Evolutionary conservation across 2,797 vertebrate genomes (phyloP).

Genomic region (Miichthys miiuy): DNA sequence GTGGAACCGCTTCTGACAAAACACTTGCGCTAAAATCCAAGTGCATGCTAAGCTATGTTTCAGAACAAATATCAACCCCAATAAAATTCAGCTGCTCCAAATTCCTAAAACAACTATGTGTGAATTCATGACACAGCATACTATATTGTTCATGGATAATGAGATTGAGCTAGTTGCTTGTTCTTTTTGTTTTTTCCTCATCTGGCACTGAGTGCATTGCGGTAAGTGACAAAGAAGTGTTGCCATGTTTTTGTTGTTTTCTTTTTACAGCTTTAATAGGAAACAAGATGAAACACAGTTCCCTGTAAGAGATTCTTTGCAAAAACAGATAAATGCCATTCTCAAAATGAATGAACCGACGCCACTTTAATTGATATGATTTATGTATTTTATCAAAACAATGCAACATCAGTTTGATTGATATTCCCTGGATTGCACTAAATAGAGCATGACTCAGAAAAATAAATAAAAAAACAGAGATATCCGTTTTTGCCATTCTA

Average conservation of each 20-base stretch:
- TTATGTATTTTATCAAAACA: no score
- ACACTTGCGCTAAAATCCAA: constrained; percentile 70
- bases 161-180: constrained; percentile 50
- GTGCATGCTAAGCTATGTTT: constrained; percentile 63
- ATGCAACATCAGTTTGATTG: no score
- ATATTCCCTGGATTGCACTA: no score
- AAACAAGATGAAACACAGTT: constrained; percentile 44
- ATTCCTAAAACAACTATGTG: constrained; percentile 61
- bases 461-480: no score
- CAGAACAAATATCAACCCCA: constrained; percentile 60
- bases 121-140: constrained; percentile 66
- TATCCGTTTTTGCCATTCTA: constrained; percentile 18
- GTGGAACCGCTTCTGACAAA: constrained; percentile 64
- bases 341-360: no score
- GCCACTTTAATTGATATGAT: no score
- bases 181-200: constrained; percentile 36
- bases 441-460: no score
- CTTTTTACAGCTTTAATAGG: constrained; percentile 39
- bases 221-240: constrained; percentile 53
- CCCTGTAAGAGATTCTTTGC: neutral
- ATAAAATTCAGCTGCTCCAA: constrained; percentile 47
- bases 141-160: constrained; percentile 64
- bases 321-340: no score
- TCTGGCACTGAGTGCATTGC: constrained; percentile 50
- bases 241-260: constrained; percentile 29